Percentiles rank a stretch among this genome's conserved stretches.
Conservation (phyloP, 2,113 vertebrate genomes). For the Dasyurus viverrinus region DNA sequence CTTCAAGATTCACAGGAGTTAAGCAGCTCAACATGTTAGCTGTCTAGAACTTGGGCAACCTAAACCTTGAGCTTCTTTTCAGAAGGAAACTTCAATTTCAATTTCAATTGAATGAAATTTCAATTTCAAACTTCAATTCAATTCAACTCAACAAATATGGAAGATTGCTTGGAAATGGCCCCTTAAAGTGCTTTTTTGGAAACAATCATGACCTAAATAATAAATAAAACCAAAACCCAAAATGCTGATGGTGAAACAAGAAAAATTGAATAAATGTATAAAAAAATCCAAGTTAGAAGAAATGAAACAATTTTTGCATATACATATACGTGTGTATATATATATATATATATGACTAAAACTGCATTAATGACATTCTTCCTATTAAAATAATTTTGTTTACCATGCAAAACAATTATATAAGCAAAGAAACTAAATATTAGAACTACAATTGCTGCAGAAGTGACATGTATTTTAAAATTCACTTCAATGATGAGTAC, state of each 20-base stretch:
- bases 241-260: neutral
- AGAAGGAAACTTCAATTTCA: no score
- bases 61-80: slow-evolving; percentile 48
- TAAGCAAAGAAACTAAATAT: slow-evolving; percentile 37
- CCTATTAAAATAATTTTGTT: neutral
- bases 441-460: neutral
- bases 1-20: slow-evolving; percentile 34
- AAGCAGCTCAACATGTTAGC: slow-evolving; percentile 6
- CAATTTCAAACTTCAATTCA: slow-evolving; percentile 4
- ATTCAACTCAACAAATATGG: slow-evolving; percentile 2
- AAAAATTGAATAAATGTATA: slow-evolving; percentile 8
- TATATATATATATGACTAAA: neutral
- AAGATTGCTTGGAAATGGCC: neutral
- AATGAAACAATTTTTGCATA: neutral
- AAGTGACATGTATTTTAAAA: slow-evolving; percentile 32
- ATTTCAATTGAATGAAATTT: no score
- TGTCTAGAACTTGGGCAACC: slow-evolving; percentile 22
- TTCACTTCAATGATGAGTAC: slow-evolving; percentile 31
- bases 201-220: neutral
- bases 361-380: slow-evolving; percentile 7
- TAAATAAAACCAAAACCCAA: neutral
- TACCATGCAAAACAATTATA: slow-evolving; percentile 14
- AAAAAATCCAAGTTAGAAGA: neutral
- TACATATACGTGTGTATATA: neutral
- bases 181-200: neutral